Evolutionary conservation across 2,797 vertebrate genomes (phyloP), one percentile per base, ranked within the genome.

Genomic region (Labroides dimidiatus): DNA sequence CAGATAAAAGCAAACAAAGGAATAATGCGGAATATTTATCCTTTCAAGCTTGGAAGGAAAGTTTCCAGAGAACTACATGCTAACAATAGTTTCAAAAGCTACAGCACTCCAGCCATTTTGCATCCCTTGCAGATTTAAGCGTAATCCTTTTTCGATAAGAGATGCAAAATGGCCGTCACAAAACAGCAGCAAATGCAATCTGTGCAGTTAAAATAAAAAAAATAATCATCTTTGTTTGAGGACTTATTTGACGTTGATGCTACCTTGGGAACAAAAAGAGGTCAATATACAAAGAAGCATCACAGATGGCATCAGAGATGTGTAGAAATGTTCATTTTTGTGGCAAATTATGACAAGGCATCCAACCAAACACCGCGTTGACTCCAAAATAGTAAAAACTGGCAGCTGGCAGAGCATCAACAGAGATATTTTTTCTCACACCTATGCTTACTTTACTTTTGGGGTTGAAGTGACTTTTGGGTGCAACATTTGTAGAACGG

Each of bases 331-430:
- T 64, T 81, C 67, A 47, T 33, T 57, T 73, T 84, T 66, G 72
- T 76, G 63, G 70, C 20, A 68, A 64, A 84, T 80, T 84, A 85
- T 87, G 85, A 90, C 82, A 70, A 87, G 83, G 85, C 90, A 88
- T 89, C 85, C 81, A 90, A 92, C 89, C 87, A 91, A 90, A 89
- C 86, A 91, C 86, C 49, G 27, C 80, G 64, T 80, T 88, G 87
- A 90, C 89, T 86, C 61, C 55, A 69, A 60, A 20, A 12, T 15
- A 60, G 24, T 4, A 52, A 16, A 67, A 48, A 23, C 44, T 39
- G n/a, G n/a, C n/a, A n/a, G n/a, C n/a, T n/a, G n/a, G n/a, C n/a
- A n/a, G n/a, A n/a, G n/a, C n/a, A n/a, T n/a, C n/a, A n/a, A n/a
- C n/a, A n/a, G n/a, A n/a, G n/a, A n/a, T n/a, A n/a, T n/a, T n/a